Base-by-base conservation (phyloP, 2,888 invertebrate species). In the Cryptocephalus moraei region DNA sequence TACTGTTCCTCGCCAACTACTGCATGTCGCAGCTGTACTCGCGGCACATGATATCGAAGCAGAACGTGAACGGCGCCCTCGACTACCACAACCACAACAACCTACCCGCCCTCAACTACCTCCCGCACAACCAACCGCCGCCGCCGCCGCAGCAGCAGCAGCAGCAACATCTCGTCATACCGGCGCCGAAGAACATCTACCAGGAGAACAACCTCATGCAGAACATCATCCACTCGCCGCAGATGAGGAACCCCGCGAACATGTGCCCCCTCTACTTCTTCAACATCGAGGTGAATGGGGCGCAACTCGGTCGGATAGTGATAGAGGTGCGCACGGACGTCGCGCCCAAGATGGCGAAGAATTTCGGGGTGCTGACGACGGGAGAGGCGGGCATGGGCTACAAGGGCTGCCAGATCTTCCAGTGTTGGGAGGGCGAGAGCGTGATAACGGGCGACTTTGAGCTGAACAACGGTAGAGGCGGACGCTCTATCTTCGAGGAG, bases 381-480 rank as follows among this genome's bases (percentile, higher is more conserved):
- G 84, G 86, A 42, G 86, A 86, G 62, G 75, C 81, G 33, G 86
- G 87, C 31, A 78, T 81, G 59, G 84, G 86, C 41, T 88, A 86
- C 69, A 84, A 83, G 59, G 87, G 87, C 38, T 88, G 88, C 68
- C 75, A 80, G 57, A 81, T 88, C 58, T 88, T 87, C 69, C 86
- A 87, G 66, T 86, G 86, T 63, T 87, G 87, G 87, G 84, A 83
- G 60, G 82, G 83, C 54, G 86, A 88, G 66, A 86, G 86, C 65
- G 82, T 88, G 42, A 86, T 87, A 57, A 84, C 84, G 11, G 86
- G 86, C 13, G 88, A 88, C 68, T 86, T 86, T 67, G 87, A 88
- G 67, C 70, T 82, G 56, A 87, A 88, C 68, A 86, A 85, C 66
- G 88, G 88, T 1, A 79, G 86, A 44, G 87, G 89, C 12, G 88